These are phyloP conservation scores for Paramisgurnus dabryanus DNA, from an alignment of 2,113 vertebrate genomes.

Conservation along the genomic window DNA sequence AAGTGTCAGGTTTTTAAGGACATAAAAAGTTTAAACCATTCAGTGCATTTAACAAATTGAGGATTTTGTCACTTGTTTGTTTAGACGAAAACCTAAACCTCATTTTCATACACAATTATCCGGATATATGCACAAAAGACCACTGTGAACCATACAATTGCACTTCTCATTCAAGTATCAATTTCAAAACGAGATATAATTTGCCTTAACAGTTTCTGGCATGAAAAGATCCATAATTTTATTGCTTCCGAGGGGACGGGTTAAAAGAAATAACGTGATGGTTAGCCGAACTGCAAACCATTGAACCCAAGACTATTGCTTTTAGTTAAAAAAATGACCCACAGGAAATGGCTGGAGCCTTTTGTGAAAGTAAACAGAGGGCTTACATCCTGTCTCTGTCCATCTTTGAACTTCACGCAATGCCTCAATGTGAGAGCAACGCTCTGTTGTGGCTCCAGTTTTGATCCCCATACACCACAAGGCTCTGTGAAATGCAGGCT, in stretches of 20 bases:
- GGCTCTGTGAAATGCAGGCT: conserved; percentile 30
- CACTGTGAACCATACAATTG: conserved; percentile 3
- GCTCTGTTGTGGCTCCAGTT: conserved; percentile 38
- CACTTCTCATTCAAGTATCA: neutral
- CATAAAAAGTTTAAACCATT: too few relatives aligned
- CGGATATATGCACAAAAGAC: neutral
- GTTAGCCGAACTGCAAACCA: conserved; percentile 34
- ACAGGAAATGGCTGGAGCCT: conserved; percentile 50
- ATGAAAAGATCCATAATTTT: neutral
- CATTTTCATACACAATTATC: neutral
- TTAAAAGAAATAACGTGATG: conserved; percentile 3
- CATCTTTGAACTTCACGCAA: conserved; percentile 21
- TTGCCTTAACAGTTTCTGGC: neutral
- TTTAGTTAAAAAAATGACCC: conserved; percentile 46
- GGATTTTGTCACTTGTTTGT: conserved; percentile 5
- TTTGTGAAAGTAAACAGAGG: conserved; percentile 53
- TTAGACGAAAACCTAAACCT: neutral
- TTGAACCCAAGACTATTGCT: conserved; percentile 43
- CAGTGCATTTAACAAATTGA: too few relatives aligned
- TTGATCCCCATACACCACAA: conserved; percentile 41
- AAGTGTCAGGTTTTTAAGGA: too few relatives aligned
- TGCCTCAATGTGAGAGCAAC: conserved; percentile 12
- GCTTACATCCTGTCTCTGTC: conserved; percentile 51
- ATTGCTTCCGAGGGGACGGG: conserved; percentile 4
- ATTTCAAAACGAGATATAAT: conserved; percentile 22